Evolutionary conservation across 2,888 invertebrate genomes (phyloP).

Genomic region (Acleris laterana): DNA sequence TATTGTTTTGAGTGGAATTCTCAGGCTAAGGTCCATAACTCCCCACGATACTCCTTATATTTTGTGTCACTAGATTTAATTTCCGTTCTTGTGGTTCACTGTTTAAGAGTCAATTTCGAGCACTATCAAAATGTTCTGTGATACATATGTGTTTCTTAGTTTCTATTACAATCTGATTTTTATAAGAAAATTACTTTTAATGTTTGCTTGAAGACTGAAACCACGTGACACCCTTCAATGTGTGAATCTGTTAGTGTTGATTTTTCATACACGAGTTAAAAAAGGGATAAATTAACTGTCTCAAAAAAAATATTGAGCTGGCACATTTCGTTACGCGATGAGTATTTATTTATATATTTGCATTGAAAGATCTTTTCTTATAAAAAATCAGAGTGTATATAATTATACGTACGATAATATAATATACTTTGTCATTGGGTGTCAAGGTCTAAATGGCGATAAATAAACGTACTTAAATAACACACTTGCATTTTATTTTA

Average conservation of each 20-base stretch:
- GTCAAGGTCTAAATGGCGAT: constrained; percentile 74
- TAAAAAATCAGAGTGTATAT: constrained; percentile 27
- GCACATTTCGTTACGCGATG: too few relatives aligned
- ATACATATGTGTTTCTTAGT: constrained; percentile 77
- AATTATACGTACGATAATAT: constrained; percentile 50
- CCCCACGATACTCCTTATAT: constrained; percentile 22
- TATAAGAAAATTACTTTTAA: constrained; percentile 6
- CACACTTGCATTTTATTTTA: constrained; percentile 42
- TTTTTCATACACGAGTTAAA: too few relatives aligned
- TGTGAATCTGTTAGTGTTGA: too few relatives aligned
- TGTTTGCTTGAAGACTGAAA: too few relatives aligned
- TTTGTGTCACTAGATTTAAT: constrained; percentile 35
- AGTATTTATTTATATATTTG: too few relatives aligned
- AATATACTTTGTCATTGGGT: constrained; percentile 69
- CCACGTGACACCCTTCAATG: too few relatives aligned
- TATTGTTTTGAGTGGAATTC: too few relatives aligned
- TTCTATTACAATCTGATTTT: constrained; percentile 45
- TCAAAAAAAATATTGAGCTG: too few relatives aligned
- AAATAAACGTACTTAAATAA: constrained; percentile 72
- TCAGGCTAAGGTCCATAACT: background rate
- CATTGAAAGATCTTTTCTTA: background rate
- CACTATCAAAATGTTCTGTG: constrained; percentile 83
- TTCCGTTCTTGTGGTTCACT: constrained; percentile 58
- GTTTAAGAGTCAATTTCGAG: constrained; percentile 78
- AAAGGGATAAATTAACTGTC: too few relatives aligned